Evolutionary conservation across 2,113 vertebrate species (phyloP).

Genomic region (Microcebus lehilahytsara): DNA sequence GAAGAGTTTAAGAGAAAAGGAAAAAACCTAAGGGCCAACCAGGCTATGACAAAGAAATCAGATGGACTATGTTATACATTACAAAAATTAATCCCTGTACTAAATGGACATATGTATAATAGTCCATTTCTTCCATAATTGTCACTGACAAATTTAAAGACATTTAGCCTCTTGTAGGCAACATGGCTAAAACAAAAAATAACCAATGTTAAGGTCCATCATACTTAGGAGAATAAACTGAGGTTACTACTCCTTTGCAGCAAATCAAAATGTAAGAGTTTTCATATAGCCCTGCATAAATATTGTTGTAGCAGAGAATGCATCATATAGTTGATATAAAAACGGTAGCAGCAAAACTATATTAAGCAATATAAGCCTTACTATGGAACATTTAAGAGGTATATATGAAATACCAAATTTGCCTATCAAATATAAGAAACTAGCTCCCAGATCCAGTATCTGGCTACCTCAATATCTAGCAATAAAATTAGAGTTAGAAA

Average conservation of each 20-base stretch:
- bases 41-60: not conserved
- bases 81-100: not conserved
- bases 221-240: not conserved
- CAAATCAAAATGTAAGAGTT: not conserved
- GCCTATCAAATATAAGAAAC: not conserved
- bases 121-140: not conserved
- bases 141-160: constrained; percentile 19
- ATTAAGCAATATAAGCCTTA: not conserved
- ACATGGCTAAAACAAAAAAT: constrained; percentile 9
- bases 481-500: not conserved
- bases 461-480: not conserved
- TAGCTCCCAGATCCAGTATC: not conserved
- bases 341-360: constrained; percentile 35
- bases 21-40: not conserved
- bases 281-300: not conserved
- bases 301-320: not conserved
- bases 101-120: not conserved
- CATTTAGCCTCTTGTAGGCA: not conserved
- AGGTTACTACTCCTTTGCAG: constrained; percentile 5
- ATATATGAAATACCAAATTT: not conserved
- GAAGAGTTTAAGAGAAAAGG: not conserved
- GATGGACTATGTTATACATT: not conserved
- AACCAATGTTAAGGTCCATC: not conserved
- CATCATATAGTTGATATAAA: not conserved
- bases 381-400: not conserved